Percentiles rank a stretch among this genome's conserved stretches.
Conservation (phyloP, 1,140 invertebrate species). For the Leptinotarsa undecemlineata region DNA sequence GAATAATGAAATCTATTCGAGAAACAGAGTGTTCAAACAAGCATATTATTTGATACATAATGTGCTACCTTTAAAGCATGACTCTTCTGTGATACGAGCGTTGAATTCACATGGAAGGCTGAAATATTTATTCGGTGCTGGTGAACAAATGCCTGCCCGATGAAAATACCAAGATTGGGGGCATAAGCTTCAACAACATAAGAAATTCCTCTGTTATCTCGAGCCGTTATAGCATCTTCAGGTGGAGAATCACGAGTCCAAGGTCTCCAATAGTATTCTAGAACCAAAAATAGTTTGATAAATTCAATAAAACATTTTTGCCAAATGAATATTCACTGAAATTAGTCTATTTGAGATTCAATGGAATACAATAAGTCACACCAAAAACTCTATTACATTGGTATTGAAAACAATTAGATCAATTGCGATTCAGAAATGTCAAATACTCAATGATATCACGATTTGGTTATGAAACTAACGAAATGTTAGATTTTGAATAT, state of each 20-base stretch:
- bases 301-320: too few species aligned
- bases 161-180: background rate
- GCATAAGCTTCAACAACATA: constrained; percentile 1
- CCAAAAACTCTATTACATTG: too few species aligned
- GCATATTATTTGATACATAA: background rate
- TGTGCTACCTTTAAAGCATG: background rate
- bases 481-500: too few species aligned
- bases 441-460: too few species aligned
- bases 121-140: constrained; percentile 9
- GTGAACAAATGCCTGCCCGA: constrained; percentile 1
- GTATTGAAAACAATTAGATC: too few species aligned
- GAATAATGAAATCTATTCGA: too few species aligned
- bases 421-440: too few species aligned
- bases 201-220: background rate
- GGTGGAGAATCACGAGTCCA: background rate
- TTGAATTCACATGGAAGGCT: background rate
- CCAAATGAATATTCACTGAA: too few species aligned
- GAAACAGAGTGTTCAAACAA: too few species aligned
- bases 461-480: too few species aligned
- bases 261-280: constrained; percentile 12
- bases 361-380: too few species aligned
- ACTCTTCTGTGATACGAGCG: background rate
- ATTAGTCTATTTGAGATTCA: too few species aligned
- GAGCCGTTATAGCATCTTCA: background rate
- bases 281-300: background rate